Conservation (phyloP, 2,888 invertebrate species). For the Harpalus rufipes region DNA sequence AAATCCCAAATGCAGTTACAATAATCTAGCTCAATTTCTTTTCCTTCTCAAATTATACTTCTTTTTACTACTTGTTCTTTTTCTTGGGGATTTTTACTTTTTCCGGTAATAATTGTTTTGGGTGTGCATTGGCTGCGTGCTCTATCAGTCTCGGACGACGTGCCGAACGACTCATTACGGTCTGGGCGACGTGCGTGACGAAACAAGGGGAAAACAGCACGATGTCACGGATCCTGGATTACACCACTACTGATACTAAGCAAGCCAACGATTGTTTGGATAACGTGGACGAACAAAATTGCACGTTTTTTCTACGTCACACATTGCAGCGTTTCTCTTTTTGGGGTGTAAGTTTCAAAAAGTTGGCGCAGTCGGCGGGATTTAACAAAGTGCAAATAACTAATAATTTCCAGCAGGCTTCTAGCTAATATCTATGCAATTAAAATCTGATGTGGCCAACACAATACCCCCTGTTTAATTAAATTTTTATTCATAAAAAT, state of each 20-base stretch:
- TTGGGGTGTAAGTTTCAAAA: neutral
- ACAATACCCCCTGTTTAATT: no score
- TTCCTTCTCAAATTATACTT: neutral
- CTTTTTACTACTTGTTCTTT: neutral
- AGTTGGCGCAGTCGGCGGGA: neutral
- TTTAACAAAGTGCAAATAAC: neutral
- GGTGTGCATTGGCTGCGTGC: slow-evolving; percentile 56
- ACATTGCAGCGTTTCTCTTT: neutral
- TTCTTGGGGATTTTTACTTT: neutral
- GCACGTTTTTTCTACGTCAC: slow-evolving; percentile 12
- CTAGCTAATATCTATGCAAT: no score
- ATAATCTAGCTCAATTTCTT: no score
- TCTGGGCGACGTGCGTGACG: slow-evolving; percentile 21
- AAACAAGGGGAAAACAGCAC: slow-evolving; percentile 56
- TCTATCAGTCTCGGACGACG: slow-evolving; percentile 47
- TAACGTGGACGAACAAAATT: slow-evolving; percentile 28
- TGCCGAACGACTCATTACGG: slow-evolving; percentile 54
- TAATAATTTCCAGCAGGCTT: no score
- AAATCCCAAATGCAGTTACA: no score
- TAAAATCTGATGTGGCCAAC: no score
- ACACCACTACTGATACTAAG: slow-evolving; percentile 14
- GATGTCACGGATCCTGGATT: slow-evolving; percentile 60
- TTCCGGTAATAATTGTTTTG: neutral
- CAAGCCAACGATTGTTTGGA: slow-evolving; percentile 1
- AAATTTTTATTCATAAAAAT: no score